phyloP scores from a whole-genome alignment of 1,140 invertebrate species.

The Chionoecetes opilio region DNA sequence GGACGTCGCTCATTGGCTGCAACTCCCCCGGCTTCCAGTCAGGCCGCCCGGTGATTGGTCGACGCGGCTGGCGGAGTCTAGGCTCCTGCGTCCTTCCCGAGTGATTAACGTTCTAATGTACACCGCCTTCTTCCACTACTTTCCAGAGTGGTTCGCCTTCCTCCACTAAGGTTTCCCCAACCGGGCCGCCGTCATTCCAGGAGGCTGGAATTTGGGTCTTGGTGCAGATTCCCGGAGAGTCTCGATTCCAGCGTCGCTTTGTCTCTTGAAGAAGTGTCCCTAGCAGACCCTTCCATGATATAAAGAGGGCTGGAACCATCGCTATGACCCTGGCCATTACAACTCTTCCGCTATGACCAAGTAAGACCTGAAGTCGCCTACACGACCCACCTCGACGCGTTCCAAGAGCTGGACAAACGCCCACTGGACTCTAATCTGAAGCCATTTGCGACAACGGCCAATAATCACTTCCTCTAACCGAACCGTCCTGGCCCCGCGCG shows the following conservation, averaged over 20 bases:
- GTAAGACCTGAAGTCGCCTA: conserved; percentile 73
- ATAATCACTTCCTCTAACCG: conserved; percentile 80
- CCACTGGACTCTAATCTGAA: conserved; percentile 79
- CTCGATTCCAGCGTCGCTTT: conserved; percentile 78
- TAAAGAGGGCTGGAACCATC: conserved; percentile 77
- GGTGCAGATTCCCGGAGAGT: conserved; percentile 78
- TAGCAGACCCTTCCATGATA: conserved; percentile 79
- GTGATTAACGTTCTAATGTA: conserved; percentile 79
- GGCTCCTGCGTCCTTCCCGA: conserved; percentile 70
- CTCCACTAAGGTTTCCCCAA: conserved; percentile 71
- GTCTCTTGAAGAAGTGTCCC: conserved; percentile 79
- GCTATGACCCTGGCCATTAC: conserved; percentile 69
- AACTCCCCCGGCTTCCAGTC: conserved; percentile 71
- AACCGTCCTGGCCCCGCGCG: conserved; percentile 76
- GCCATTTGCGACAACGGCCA: conserved; percentile 79
- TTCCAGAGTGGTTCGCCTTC: conserved; percentile 77
- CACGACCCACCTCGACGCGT: conserved; percentile 46
- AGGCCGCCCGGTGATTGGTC: conserved; percentile 69
- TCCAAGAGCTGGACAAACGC: conserved; percentile 78
- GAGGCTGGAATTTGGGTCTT: conserved; percentile 78
- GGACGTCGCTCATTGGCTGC: conserved; percentile 68
- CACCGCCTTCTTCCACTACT: conserved; percentile 76
- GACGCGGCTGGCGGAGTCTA: conserved; percentile 60
- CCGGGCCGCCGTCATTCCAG: conserved; percentile 61
- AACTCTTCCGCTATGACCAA: conserved; percentile 65